Conservation (phyloP, 1,140 invertebrate genomes). For the Meloidogyne exigua region DNA sequence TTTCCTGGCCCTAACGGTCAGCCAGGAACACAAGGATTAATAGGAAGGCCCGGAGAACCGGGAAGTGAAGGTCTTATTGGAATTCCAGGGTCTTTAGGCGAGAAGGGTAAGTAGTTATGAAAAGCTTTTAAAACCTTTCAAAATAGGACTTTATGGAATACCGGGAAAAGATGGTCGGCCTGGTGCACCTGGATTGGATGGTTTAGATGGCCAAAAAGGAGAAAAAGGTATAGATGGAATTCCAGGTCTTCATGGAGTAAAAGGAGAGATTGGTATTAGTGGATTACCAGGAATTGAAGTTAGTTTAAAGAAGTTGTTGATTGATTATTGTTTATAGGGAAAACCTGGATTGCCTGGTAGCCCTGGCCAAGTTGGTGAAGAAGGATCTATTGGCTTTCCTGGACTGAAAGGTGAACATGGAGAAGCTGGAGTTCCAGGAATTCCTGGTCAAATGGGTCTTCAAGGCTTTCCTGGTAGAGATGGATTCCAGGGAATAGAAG, state of each 20-base stretch:
- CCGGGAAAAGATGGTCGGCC: constrained; percentile 39
- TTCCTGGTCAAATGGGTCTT: constrained; percentile 18
- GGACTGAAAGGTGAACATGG: constrained; percentile 31
- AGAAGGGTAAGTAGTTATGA: constrained; percentile 18
- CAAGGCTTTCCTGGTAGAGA: constrained; percentile 7
- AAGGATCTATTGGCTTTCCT: constrained; percentile 40
- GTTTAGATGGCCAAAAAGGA: constrained; percentile 26
- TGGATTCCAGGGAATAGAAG: constrained; percentile 28
- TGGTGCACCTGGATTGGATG: constrained; percentile 32
- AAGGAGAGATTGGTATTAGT: constrained; percentile 28
- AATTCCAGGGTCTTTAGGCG: constrained; percentile 45
- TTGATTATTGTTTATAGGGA: constrained; percentile 13
- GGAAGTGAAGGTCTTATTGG: constrained; percentile 44
- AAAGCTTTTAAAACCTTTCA: not conserved
- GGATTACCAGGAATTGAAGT: constrained; percentile 34
- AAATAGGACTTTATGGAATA: constrained; percentile 40
- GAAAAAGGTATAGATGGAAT: constrained; percentile 26
- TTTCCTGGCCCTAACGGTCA: constrained; percentile 30
- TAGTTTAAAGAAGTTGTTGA: not conserved
- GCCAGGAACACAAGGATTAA: constrained; percentile 29
- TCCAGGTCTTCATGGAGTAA: constrained; percentile 29
- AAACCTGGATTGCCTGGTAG: constrained; percentile 28
- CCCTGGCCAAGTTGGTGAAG: constrained; percentile 24
- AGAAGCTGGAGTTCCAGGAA: too few relatives aligned
- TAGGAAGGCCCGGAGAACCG: constrained; percentile 39